Percentiles rank a stretch among this genome's conserved stretches.
These are phyloP conservation scores for Pipistrellus kuhlii DNA, from an alignment of 2,797 vertebrate species.

Conservation along the genomic window DNA sequence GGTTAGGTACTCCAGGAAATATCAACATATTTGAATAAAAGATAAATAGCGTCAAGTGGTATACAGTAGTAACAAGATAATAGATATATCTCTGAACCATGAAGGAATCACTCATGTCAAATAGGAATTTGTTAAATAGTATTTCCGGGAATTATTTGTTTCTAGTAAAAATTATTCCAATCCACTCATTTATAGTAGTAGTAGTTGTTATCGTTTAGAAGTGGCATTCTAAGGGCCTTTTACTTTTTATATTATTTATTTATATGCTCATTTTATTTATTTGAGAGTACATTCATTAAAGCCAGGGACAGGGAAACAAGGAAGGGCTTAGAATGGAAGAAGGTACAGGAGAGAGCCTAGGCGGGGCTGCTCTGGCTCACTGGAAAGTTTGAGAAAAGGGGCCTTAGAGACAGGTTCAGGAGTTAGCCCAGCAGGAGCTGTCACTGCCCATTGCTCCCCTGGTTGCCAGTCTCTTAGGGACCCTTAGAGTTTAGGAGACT, in stretches of 20 bases:
- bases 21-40: background rate
- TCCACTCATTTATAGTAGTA: background rate
- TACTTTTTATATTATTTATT: constrained; percentile 20
- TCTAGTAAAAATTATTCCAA: background rate
- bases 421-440: background rate
- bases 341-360: background rate
- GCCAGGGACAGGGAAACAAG: background rate
- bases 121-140: background rate
- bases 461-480: background rate
- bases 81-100: background rate
- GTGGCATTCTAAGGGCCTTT: background rate
- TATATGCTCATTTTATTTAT: background rate
- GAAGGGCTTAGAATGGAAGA: background rate
- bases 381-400: background rate
- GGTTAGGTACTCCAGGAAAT: background rate
- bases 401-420: background rate
- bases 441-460: background rate
- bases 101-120: background rate
- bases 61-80: background rate
- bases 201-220: background rate
- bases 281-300: background rate
- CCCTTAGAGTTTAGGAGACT: background rate
- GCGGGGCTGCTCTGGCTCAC: background rate
- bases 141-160: constrained; percentile 30
- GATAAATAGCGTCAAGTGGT: background rate